phyloP scores from a whole-genome alignment of 2,888 invertebrate species.

The Cartodere bifasciata region DNA sequence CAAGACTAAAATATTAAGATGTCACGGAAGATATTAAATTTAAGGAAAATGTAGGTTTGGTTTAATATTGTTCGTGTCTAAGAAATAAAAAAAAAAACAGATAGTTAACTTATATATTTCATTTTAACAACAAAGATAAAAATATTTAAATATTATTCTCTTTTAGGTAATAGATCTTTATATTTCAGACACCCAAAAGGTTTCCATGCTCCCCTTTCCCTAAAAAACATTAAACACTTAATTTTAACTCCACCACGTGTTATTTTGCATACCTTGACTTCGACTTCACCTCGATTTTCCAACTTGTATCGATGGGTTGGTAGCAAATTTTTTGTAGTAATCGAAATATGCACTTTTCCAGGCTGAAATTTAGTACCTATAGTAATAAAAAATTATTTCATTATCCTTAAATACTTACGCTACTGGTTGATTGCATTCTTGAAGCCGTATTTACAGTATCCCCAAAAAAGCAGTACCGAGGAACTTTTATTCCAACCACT shows the following conservation, averaged over 20 bases:
- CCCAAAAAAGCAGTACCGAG: conserved; percentile 77
- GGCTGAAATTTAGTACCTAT: conserved; percentile 33
- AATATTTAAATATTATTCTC: too few relatives aligned
- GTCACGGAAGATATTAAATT: too few relatives aligned
- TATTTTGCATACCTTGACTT: conserved; percentile 71
- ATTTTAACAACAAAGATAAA: too few relatives aligned
- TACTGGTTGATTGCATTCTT: conserved; percentile 63
- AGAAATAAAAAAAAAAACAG: too few relatives aligned
- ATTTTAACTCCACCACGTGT: too few relatives aligned
- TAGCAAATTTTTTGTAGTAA: conserved; percentile 52
- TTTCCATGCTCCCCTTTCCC: conserved; percentile 72
- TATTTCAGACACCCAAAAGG: conserved; percentile 38
- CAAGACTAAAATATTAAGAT: too few relatives aligned
- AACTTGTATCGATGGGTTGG: conserved; percentile 51
- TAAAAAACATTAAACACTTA: conserved; percentile 29
- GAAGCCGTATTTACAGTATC: conserved; percentile 85
- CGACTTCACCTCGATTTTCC: conserved; percentile 56
- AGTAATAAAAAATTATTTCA: conserved; percentile 1
- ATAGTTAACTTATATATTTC: too few relatives aligned
- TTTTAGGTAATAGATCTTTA: neutral
- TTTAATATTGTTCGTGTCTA: too few relatives aligned
- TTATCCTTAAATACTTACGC: conserved; percentile 31
- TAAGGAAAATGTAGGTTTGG: too few relatives aligned
- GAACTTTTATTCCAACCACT: conserved; percentile 69
- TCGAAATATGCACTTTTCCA: conserved; percentile 63